Base-by-base conservation (phyloP, 1,140 invertebrate species). In the Agrypnia vestita region DNA sequence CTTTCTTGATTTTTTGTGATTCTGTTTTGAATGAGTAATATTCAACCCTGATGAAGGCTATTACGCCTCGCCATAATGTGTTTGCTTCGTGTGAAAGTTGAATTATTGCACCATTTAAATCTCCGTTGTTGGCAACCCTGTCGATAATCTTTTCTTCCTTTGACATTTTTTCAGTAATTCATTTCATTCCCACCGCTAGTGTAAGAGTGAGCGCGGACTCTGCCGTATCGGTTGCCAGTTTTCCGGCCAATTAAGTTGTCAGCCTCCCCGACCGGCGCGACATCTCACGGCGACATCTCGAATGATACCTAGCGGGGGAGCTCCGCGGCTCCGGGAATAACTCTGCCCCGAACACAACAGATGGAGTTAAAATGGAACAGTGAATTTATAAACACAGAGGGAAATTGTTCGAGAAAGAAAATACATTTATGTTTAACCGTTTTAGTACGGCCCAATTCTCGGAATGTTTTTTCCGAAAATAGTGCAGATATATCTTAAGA, bases 171-270 rank as follows among this genome's bases (percentile, higher is more conserved):
- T 76, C 47, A 46, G 51, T 73, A 73, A 53, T 76, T 47, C 19
- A 49, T 76, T 76, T 17, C 15, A 17, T 64, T 76, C 74, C 11
- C 25, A 35, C 25, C 25, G 15, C 11, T 51, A 49, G 64, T 49
- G 43, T 44, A 1, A 56, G 72, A 44, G 51, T 56, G 72, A 56
- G 72, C 51, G 25, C 53, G 44, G 74, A 13, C 71, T 74, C 15
- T 74, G 8, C 35, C 56, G 55, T 76, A 76, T 76, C 74, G 74
- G 74, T 76, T 76, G 74, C 74, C 74, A 76, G 74, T 76, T 76
- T 76, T 76, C 74, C 74, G 74, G 43, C 55, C 74, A 76, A 76
- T 76, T 76, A 76, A 76, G 44, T 62, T 76, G 74, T 76, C 74
- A 76, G 74, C 19, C 56, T 25, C 56, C 74, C 56, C 74, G 17